A percentile compares a stretch with the other conserved stretches of the same genome.
Conservation (phyloP, 2,888 invertebrate species). For the Ophion costatus region DNA sequence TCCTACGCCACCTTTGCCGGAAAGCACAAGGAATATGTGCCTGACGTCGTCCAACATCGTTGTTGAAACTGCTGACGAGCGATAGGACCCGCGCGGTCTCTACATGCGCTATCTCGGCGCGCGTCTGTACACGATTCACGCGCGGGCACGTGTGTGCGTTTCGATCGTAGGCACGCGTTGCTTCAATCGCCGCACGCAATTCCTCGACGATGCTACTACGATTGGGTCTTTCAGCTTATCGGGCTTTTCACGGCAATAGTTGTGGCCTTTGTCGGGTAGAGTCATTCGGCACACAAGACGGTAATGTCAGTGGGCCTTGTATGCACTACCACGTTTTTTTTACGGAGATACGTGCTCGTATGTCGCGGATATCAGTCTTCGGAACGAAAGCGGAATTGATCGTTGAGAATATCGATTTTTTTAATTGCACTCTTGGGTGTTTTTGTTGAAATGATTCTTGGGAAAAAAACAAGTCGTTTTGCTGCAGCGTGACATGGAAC, state of each 20-base stretch:
- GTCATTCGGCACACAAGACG: slow-evolving; percentile 9
- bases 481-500: slow-evolving; percentile 25
- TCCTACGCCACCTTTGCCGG: slow-evolving; percentile 99
- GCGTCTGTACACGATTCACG: background rate
- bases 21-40: slow-evolving; percentile 95
- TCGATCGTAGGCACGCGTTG: slow-evolving; percentile 7
- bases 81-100: background rate
- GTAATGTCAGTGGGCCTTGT: background rate
- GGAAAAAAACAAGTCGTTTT: slow-evolving; percentile 17
- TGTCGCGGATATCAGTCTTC: background rate
- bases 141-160: background rate
- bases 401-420: background rate
- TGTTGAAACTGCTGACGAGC: slow-evolving; percentile 41
- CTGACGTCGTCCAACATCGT: slow-evolving; percentile 92
- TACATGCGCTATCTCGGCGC: slow-evolving; percentile 2
- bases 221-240: background rate
- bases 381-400: background rate
- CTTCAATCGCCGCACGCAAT: background rate
- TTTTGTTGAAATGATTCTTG: background rate
- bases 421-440: background rate
- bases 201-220: background rate
- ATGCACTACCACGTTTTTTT: slow-evolving; percentile 11
- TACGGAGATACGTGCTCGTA: background rate
- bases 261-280: slow-evolving; percentile 5
- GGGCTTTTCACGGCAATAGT: background rate